phyloP scores from a whole-genome alignment of 2,113 vertebrate species.

The Labeo rohita region DNA sequence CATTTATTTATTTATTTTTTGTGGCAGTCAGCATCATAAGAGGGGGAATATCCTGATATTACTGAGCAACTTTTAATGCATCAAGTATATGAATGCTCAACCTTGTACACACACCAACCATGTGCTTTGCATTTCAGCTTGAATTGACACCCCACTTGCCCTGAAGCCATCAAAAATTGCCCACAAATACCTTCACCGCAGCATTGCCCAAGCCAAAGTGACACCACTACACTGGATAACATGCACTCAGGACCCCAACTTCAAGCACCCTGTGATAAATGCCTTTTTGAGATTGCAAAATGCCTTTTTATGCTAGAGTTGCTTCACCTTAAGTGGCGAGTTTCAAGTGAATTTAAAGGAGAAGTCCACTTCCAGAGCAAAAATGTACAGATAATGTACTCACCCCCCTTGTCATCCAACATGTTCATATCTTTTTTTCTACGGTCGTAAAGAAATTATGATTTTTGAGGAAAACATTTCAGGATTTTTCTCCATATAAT shows the following conservation, averaged over 20 bases:
- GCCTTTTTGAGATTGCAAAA: not conserved
- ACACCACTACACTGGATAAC: slow-evolving; percentile 8
- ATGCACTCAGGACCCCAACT: slow-evolving; percentile 7
- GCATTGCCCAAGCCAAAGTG: not conserved
- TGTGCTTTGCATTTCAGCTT: slow-evolving; percentile 4
- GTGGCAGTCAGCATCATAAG: not conserved
- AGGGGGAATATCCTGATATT: not conserved
- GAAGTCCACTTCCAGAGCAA: no score
- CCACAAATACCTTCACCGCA: slow-evolving; percentile 37
- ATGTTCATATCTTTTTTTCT: no score
- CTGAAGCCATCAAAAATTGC: not conserved
- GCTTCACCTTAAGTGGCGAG: not conserved
- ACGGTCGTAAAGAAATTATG: no score
- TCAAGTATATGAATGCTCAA: not conserved
- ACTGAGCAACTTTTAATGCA: not conserved
- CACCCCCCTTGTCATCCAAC: no score
- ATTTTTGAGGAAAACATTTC: no score
- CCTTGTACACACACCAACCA: not conserved
- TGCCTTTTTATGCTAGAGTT: not conserved
- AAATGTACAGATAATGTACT: no score
- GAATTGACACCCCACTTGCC: slow-evolving; percentile 35
- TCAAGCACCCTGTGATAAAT: not conserved
- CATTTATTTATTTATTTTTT: not conserved
- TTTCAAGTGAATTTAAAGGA: not conserved
- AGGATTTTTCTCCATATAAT: no score